Base-by-base conservation (phyloP, 2,888 invertebrate species). In the Drosophila austrosaltans region DNA sequence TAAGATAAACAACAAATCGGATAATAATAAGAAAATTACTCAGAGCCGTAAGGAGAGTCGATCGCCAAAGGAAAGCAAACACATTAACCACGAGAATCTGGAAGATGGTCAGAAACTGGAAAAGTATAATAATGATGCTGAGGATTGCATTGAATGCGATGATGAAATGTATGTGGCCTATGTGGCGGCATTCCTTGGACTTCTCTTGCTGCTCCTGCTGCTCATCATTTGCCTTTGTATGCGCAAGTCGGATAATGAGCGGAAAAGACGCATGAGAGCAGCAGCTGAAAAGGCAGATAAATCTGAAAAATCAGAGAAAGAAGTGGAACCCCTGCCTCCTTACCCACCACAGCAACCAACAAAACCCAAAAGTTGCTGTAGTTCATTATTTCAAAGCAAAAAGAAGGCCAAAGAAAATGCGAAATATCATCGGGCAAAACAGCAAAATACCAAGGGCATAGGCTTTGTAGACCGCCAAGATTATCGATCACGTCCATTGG, bases 211-310 rank as follows among this genome's bases (percentile, higher is more conserved):
- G 2, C 4, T 81, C 12, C 72, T 84, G 3, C 7, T 84, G 7
- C 6, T 84, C 7, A 25, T 76, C 2, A 78, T 89, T 30, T 87
- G 71, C 44, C 72, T 73, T 39, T 84, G 82, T 48, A 48, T 84
- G 54, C 69, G 64, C 2, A 63, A 53, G 25, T 25, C 22, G 22
- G 22, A 22, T 4, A 48, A 25, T 3, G 53, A 44, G 6, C 66
- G 32, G 12, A 72, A 42, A 22, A 39, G 53, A 22, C 25, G 2
- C 22, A 53, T 10, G 22, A 42, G 3, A 2, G 56, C 59, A 10
- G 44, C 59, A 10, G 56, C 16, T 8, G 66, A 67, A 36, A 69
- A 44, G 48, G 20, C 54, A 3, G 28, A 30, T 5, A 30, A 30
- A 30, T 5, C 40, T 7, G 8, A 30, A 30, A 30, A 30, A 30